phyloP scores from a whole-genome alignment of 2,797 vertebrate genomes.

The Ptychadena robeensis region DNA sequence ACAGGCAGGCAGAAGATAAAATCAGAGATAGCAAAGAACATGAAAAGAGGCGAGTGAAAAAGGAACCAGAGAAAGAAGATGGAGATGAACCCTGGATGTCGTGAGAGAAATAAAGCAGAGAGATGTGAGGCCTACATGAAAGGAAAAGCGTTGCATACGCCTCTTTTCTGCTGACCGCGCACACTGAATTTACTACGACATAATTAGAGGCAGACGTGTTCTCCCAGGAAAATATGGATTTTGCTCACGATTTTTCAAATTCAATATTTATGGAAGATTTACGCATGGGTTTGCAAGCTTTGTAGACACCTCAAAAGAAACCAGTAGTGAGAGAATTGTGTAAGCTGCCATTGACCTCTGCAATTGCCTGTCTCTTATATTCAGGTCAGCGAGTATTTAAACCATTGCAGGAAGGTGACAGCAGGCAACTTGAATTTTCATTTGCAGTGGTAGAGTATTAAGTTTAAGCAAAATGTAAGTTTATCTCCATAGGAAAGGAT shows the following conservation, averaged over 20 bases:
- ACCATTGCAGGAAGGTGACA: too few relatives aligned
- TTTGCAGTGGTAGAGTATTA: too few relatives aligned
- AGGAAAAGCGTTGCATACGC: constrained; percentile 21
- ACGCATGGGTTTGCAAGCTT: too few relatives aligned
- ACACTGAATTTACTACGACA: neutral
- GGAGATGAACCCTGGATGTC: constrained; percentile 16
- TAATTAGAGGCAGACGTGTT: constrained; percentile 12
- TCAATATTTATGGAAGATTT: too few relatives aligned
- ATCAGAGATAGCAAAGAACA: constrained; percentile 21
- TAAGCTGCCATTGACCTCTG: too few relatives aligned
- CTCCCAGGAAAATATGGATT: neutral
- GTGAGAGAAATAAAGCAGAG: constrained; percentile 43
- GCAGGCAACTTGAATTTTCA: too few relatives aligned
- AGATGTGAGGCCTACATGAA: constrained; percentile 15
- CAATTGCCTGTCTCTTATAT: too few relatives aligned
- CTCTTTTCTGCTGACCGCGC: neutral
- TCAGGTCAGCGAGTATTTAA: too few relatives aligned
- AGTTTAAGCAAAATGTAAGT: too few relatives aligned
- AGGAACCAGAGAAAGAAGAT: constrained; percentile 16
- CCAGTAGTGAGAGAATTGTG: too few relatives aligned
- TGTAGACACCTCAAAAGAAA: too few relatives aligned
- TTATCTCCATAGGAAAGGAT: too few relatives aligned
- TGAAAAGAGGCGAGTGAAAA: constrained; percentile 40
- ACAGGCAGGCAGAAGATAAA: constrained; percentile 28
- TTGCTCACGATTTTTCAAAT: neutral